phyloP scores from a whole-genome alignment of 2,113 vertebrate genomes.

The Triplophysa rosa region DNA sequence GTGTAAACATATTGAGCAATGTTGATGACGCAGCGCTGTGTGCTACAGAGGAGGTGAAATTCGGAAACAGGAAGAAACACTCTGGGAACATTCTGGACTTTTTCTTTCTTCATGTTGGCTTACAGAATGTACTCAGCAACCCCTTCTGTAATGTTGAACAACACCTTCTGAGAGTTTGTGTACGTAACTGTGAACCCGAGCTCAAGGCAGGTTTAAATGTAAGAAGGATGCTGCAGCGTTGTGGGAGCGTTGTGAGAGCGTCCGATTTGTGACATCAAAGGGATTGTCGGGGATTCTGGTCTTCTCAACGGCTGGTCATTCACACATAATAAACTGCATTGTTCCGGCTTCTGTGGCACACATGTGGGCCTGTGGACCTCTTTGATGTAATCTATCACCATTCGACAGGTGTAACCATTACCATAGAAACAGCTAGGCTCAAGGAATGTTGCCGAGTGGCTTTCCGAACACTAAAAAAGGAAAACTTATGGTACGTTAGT shows the following conservation, averaged over 20 bases:
- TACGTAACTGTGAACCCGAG: not conserved
- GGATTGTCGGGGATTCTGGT: not conserved
- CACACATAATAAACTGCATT: conserved; percentile 7
- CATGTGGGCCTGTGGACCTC: conserved; percentile 1
- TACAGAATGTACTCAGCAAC: not conserved
- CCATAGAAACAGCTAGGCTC: not conserved
- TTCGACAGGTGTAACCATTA: not conserved
- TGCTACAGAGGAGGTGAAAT: not conserved
- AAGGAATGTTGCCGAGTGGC: not conserved
- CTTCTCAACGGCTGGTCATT: not conserved
- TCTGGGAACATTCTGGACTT: conserved; percentile 30
- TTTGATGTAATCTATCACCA: conserved; percentile 1
- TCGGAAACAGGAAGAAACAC: not conserved
- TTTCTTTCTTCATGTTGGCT: not conserved
- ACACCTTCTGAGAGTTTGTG: not conserved
- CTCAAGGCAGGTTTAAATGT: conserved; percentile 1
- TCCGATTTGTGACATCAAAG: not conserved
- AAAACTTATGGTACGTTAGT: not conserved
- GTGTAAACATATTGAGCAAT: conserved; percentile 45
- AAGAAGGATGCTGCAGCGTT: not conserved
- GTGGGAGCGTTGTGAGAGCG: not conserved
- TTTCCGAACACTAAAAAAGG: not conserved
- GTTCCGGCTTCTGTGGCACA: not conserved
- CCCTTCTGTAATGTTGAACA: not conserved
- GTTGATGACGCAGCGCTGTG: conserved; percentile 24